Base-by-base conservation (phyloP, 1,140 invertebrate genomes). In the Lasioglossum baleicum region DNA sequence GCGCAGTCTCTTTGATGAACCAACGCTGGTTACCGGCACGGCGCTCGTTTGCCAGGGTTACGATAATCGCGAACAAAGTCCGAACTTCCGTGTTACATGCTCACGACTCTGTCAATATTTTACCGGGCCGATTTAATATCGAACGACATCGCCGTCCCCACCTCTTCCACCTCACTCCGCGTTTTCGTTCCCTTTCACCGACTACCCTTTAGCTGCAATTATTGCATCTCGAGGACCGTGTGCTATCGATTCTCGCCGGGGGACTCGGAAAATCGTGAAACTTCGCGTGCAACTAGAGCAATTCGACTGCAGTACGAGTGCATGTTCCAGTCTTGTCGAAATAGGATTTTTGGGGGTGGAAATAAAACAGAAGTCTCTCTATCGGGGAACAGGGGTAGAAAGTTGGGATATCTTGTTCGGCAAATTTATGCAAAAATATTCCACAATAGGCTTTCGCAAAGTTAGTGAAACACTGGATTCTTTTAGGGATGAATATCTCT, bases 101-200 rank as follows among this genome's bases (percentile, higher is more conserved):
- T 60, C 44, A 13, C 17, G 17, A 2, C 48, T 40, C 51, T 40
- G 42, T 74, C 72, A 40, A 74, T 74, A 74, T 53, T 74, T 51
- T 40, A 61, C 64, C 26, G n/a, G 31, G 61, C 65, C 66, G 69
- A 83, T 77, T 83, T 67, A 70, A 60, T 51, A 60, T 58, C 80
- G 44, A 65, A 76, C n/a, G 31, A 17, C 20, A 31, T 7, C 35
- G 2, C 35, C 35, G 0, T 2, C 35, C 2, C 35, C 35, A n/a
- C 7, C 56, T 20, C 6, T 20, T n/a, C 17, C 7, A 6, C 1
- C n/a, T n/a, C 7, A 20, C 15, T 1, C 6, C 51, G 0, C 1
- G 4, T 58, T n/a, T 7, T 6, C 56, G 17, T 8, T n/a, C 6
- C 53, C 17, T 17, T 20, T 56, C 17, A 4, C 53, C 17, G 53